Base-by-base conservation (phyloP, 2,888 invertebrate species). In the Cryptocheilus praepositus region DNA sequence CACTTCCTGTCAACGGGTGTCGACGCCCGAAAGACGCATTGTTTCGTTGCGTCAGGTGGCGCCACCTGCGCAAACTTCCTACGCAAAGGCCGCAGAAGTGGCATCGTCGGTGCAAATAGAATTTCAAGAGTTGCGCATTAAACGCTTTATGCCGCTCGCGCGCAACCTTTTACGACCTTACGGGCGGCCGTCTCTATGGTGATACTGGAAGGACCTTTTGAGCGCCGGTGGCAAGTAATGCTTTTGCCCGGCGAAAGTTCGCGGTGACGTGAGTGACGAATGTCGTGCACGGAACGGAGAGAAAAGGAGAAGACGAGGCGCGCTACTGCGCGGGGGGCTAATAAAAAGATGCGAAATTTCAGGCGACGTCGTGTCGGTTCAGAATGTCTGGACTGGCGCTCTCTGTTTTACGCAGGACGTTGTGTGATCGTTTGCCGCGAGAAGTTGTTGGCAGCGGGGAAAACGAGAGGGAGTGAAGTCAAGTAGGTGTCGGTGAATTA, bases 41-140 rank as follows among this genome's bases (percentile, higher is more conserved):
- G 71, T 78, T 78, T 69, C 74, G 74, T 53, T 53, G 66, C 62
- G 76, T 58, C 67, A 70, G 72, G 72, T 72, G 66, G 74, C 77
- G 72, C 72, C 72, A 77, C 67, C 73, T 73, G 74, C 69, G 58
- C 61, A 36, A 66, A 61, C 67, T 64, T 68, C 51, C 36, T 61
- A 62, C 73, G 70, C 59, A 36, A 36, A 36, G n/a, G 19, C 53
- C 68, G 68, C 66, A 55, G 65, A 66, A 70, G 71, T 69, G 69
- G 69, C 76, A 68, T 70, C 64, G 64, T 65, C 70, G 71, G 73
- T 74, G 80, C 80, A 79, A 79, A 79, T 80, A 79, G 77, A 80
- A 79, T 77, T 79, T 79, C 79, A 80, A 80, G 77, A 80, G 79
- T 77, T 64, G 75, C 80, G 71, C 80, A 73, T 79, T 79, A 79